Evolutionary conservation across 1,140 invertebrate species (phyloP).

Genomic region (Ceratosolen solmsi): DNA sequence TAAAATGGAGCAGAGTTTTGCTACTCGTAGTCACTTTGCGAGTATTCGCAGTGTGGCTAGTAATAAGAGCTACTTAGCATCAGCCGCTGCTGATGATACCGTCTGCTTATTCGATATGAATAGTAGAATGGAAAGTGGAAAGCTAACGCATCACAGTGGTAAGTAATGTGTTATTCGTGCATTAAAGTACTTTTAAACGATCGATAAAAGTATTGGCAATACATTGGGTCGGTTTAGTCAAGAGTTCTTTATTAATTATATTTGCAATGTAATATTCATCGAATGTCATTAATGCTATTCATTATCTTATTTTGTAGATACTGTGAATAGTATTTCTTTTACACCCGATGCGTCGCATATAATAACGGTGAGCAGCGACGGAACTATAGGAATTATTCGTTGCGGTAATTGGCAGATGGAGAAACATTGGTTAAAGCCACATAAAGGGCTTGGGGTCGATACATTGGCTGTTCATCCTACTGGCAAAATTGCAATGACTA

Average conservation of each 20-base stretch:
- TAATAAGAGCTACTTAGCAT: conserved; percentile 85
- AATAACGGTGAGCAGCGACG: conserved; percentile 88
- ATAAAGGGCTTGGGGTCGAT: conserved; percentile 80
- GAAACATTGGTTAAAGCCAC: conserved; percentile 83
- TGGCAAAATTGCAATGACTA: conserved; percentile 89
- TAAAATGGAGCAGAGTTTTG: conserved; percentile 84
- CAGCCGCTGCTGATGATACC: conserved; percentile 91
- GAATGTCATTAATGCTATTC: background rate
- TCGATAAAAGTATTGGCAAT: too few species aligned
- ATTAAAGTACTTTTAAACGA: too few species aligned
- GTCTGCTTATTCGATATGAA: conserved; percentile 90
- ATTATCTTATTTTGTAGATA: conserved; percentile 69
- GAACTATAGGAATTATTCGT: conserved; percentile 85
- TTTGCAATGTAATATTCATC: too few species aligned
- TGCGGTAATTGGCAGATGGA: conserved; percentile 89
- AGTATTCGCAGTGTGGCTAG: conserved; percentile 84
- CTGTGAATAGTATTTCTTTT: conserved; percentile 84
- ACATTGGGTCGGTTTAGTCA: too few species aligned
- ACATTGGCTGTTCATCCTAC: conserved; percentile 88
- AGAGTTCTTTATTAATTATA: too few species aligned
- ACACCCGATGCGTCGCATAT: conserved; percentile 84
- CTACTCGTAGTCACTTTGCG: conserved; percentile 87
- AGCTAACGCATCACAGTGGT: conserved; percentile 87
- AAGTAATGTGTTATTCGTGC: conserved; percentile 50
- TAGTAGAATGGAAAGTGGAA: conserved; percentile 83